Percentiles rank a stretch among this genome's conserved stretches.
Conservation (phyloP, 2,797 vertebrate species). For the Clarias fuscus region DNA sequence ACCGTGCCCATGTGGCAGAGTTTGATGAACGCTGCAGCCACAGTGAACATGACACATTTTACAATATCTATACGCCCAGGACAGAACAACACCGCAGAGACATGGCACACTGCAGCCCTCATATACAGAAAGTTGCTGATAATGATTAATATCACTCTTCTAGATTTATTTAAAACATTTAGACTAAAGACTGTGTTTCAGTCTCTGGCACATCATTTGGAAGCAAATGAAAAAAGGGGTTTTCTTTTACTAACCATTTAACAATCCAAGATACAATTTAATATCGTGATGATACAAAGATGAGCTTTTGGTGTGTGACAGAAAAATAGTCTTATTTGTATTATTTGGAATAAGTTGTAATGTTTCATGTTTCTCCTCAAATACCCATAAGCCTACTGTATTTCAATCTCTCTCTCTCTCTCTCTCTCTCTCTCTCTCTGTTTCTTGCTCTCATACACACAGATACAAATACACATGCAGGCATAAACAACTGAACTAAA, state of each 20-base stretch:
- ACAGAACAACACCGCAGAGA: constrained; percentile 36
- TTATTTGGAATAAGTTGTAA: not conserved
- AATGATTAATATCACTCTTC: constrained; percentile 28
- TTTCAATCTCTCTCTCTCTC: not conserved
- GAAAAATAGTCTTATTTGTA: constrained; percentile 2
- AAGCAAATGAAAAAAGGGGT: not conserved
- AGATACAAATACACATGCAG: not conserved
- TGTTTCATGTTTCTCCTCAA: not conserved
- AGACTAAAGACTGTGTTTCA: not conserved
- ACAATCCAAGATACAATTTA: constrained; percentile 5
- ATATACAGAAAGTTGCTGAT: constrained; percentile 14
- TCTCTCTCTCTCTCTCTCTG: not conserved
- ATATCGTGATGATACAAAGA: not conserved
- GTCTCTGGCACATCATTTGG: not conserved
- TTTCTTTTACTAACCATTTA: not conserved
- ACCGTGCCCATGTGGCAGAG: constrained; percentile 62
- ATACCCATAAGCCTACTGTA: not conserved
- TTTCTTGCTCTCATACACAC: not conserved
- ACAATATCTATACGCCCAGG: constrained; percentile 46
- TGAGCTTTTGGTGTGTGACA: constrained; percentile 7
- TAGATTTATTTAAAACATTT: constrained; percentile 19
- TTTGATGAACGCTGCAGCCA: constrained; percentile 61
- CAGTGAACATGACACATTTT: constrained; percentile 62
- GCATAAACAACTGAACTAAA: constrained; percentile 27
- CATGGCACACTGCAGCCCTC: constrained; percentile 10